Evolutionary conservation across 2,797 vertebrate species (phyloP), one percentile per base, ranked within the genome.

Genomic region (Phyllotis vaccarum): DNA sequence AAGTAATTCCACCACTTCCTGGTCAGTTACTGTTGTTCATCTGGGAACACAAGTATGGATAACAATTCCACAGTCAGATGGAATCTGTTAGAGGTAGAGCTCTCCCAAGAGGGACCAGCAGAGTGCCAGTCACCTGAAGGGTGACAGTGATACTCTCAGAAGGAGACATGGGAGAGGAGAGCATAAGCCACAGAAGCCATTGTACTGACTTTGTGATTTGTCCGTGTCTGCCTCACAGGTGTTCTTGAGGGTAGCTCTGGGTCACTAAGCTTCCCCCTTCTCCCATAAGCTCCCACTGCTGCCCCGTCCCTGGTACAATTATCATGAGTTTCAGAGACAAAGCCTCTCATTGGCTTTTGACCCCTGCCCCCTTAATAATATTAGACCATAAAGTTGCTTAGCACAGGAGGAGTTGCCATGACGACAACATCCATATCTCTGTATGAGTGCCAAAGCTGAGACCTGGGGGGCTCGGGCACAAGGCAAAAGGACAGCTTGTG

Each of bases 351-450:
- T 96, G 97, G 87, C 96, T 97, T 97, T 97, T 97, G 95, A 97
- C 96, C 97, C 66, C 88, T 95, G 91, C 75, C 78, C 95, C 75
- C 74, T 96, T 96, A 96, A 97, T 97, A 98, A 97, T 97, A 97
- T 97, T 94, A 97, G 86, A 95, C 92, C 93, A 95, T 97, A 96
- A 98, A 96, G 96, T 96, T 96, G 96, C 94, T 97, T 85, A 95
- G 94, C 95, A 89, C 90, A 82, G 92, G 83, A 96, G 66, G n/a
- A 80, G 97, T 98, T 97, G 86, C 96, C 96, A 97, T 98, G 96
- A 83, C 97, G 0, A 94, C 90, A 1, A 93, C 93, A 94, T 93
- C 94, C 95, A 0, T 95, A 95, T 97, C 93, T 96, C 97, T 96
- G 70, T 70, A 27, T 0, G 0, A 82, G 62, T 70, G 29, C 86